Percentiles rank a stretch among this genome's conserved stretches.
These are phyloP conservation scores for Paraescarpia echinospica DNA, from an alignment of 1,140 invertebrate genomes.

Conservation along the genomic window DNA sequence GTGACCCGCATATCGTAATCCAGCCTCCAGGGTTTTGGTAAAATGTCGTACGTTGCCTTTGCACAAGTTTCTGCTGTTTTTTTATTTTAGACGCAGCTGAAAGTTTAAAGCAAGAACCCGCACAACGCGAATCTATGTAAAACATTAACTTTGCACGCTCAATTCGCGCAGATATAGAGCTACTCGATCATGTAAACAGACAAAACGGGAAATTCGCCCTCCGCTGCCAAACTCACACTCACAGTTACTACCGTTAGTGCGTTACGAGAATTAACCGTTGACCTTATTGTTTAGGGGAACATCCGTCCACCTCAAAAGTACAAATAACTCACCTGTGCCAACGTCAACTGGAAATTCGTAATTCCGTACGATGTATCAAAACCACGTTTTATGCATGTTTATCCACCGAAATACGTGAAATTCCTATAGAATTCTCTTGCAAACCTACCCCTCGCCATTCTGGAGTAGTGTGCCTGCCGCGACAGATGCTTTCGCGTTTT, in stretches of 20 bases:
- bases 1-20: too few species aligned
- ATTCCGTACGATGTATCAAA: background rate
- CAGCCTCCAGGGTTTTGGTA: too few species aligned
- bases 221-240: background rate
- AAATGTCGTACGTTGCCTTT: too few species aligned
- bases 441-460: conserved; percentile 3
- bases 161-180: background rate
- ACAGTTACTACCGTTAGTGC: too few species aligned
- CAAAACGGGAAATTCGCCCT: background rate
- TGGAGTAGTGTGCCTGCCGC: background rate
- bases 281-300: background rate
- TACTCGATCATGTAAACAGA: background rate
- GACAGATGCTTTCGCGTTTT: conserved; percentile 4
- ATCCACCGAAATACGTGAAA: conserved; percentile 1
- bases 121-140: background rate
- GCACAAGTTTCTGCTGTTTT: background rate
- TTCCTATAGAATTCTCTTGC: background rate
- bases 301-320: background rate
- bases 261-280: background rate
- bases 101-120: background rate
- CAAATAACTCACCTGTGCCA: background rate
- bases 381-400: background rate
- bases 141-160: background rate
- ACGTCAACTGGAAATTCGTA: background rate
- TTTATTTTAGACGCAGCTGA: background rate